Base-by-base conservation (phyloP, 2,888 invertebrate genomes). In the Drosophila parthenogenetica region DNA sequence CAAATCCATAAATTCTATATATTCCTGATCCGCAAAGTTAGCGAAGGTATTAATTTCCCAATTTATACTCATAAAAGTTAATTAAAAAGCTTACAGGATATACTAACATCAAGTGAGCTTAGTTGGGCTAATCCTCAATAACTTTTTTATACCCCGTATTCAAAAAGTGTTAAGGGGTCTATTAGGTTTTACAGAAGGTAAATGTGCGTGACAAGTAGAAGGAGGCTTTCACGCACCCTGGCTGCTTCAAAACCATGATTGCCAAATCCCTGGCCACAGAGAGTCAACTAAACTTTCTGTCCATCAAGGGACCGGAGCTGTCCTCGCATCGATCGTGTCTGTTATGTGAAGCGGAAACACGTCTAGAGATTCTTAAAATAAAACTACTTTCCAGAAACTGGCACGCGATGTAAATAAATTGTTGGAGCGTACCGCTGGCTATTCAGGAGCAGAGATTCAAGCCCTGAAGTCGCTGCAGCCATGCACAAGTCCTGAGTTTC, bases 171-270 rank as follows among this genome's bases (percentile, higher is more conserved):
- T n/a, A n/a, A n/a, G n/a, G n/a, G n/a, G n/a, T n/a, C n/a, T n/a
- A n/a, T n/a, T n/a, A n/a, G n/a, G n/a, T n/a, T n/a, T n/a, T n/a
- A n/a, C n/a, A n/a, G n/a, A n/a, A n/a, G n/a, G n/a, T n/a, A n/a
- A n/a, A n/a, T n/a, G n/a, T n/a, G n/a, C n/a, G n/a, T n/a, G n/a
- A n/a, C n/a, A n/a, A n/a, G n/a, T n/a, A n/a, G n/a, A n/a, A n/a
- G n/a, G n/a, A n/a, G n/a, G n/a, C n/a, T n/a, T n/a, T n/a, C n/a
- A n/a, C n/a, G n/a, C n/a, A n/a, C n/a, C 99, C 99, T 0, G 99
- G 99, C 0, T 99, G 99, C 91, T 98, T 98, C 0, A 99, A 99
- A 93, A 99, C 99, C 0, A 97, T 99, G 97, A 97, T 99, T 81
- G 99, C 99, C 0, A 98, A 98, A 93, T 99, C 99, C 0, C 92